Evolutionary conservation across 2,113 vertebrate genomes (phyloP), one percentile per base, ranked within the genome.

Genomic region (Trichomycterus rosablanca): DNA sequence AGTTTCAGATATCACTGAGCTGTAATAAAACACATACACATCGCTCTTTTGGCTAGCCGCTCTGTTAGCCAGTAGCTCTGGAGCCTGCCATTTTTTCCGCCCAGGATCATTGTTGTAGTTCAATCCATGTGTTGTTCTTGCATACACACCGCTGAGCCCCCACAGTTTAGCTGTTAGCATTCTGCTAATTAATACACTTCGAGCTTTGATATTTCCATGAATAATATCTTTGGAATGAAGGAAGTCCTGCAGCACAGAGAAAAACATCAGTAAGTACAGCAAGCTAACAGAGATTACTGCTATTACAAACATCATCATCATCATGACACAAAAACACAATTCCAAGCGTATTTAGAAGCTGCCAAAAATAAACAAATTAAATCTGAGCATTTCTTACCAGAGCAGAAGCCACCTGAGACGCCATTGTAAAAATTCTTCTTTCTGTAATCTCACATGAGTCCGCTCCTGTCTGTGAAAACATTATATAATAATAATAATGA

Each of bases 21-120:
- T n/a, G n/a, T 26, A 58, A 7, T 54, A 5, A 43, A 20, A 40
- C 37, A n/a, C 91, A 16, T 83, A 97, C 95, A 95, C 54, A 45
- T 98, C 94, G 54, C 89, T 89, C 76, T 81, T 87, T 63, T 81
- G 84, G 74, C 75, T 74, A 2, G 81, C 68, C 1, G 82, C 37
- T 51, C 74, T 90, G 73, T 59, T 85, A 46, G 85, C 83, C 39
- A 97, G 80, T 12, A 88, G 60, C 74, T 98, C 95, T 0, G 95
- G 94, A 1, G 94, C 89, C 9, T 92, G 91, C 95, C 95, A 97
- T 76, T 97, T 98, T 85, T 92, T 95, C 75, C 88, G 74, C 15
- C 90, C 88, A 1, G 83, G 32, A 0, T 64, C 69, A 0, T 70
- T 73, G 23, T 11, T 77, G 39, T 81, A 70, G 1, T 79, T 79